phyloP scores from a whole-genome alignment of 2,113 vertebrate species.

The Marmota monax region DNA sequence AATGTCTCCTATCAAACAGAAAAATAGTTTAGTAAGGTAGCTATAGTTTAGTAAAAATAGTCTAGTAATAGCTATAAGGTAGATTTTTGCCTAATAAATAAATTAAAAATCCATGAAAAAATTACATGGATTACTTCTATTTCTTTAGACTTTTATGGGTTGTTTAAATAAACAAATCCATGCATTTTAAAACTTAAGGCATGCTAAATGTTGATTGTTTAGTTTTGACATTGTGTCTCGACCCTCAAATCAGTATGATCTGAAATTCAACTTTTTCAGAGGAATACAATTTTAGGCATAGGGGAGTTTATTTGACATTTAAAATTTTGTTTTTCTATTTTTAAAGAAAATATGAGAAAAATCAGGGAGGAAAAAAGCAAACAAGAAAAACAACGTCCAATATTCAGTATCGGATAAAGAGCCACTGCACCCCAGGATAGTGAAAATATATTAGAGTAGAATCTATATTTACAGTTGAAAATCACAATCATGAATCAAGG shows the following conservation, averaged over 20 bases:
- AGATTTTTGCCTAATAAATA: constrained; percentile 8
- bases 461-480: background rate
- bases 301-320: background rate
- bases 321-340: constrained; percentile 2
- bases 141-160: constrained; percentile 49
- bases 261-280: constrained; percentile 46
- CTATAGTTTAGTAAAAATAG: background rate
- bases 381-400: background rate
- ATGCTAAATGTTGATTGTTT: background rate
- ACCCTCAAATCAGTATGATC: background rate
- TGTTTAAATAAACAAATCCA: constrained; percentile 6
- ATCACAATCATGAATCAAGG: background rate
- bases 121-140: background rate
- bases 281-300: background rate
- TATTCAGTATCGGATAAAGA: background rate
- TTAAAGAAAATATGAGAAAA: background rate
- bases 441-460: background rate
- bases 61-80: background rate
- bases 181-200: constrained; percentile 22
- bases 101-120: background rate
- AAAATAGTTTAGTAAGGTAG: background rate
- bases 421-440: background rate
- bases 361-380: background rate
- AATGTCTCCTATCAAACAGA: background rate
- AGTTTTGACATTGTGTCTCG: background rate